Conservation (phyloP, 2,888 invertebrate genomes). For the Drosophila robusta region DNA sequence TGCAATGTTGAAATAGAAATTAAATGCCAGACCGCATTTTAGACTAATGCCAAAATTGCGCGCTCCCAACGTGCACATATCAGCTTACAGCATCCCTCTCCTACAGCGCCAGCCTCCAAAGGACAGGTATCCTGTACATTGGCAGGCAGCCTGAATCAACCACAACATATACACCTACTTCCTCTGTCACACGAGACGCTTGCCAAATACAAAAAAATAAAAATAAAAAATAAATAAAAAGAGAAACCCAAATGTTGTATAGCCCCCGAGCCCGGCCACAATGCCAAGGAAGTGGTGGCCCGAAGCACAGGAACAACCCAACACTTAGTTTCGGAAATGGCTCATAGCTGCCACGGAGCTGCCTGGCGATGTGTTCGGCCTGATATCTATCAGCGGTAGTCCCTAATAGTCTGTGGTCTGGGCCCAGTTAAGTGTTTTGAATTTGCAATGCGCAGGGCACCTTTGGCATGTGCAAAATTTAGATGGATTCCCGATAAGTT, state of each 20-base stretch:
- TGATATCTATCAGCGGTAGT: constrained; percentile 35
- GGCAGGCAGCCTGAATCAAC: constrained; percentile 77
- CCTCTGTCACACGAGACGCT: constrained; percentile 77
- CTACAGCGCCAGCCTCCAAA: constrained; percentile 1
- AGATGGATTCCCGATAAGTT: constrained; percentile 66
- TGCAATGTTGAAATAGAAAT: constrained; percentile 76
- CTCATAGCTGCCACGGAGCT: constrained; percentile 38
- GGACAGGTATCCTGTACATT: constrained; percentile 40
- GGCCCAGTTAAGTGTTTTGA: constrained; percentile 51
- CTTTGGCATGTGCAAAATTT: constrained; percentile 44
- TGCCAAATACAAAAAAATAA: constrained; percentile 51
- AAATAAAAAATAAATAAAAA: constrained; percentile 28
- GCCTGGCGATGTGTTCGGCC: constrained; percentile 28
- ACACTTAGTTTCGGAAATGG: constrained; percentile 68
- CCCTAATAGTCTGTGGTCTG: constrained; percentile 42
- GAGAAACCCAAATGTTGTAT: constrained; percentile 18
- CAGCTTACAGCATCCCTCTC: constrained; percentile 67
- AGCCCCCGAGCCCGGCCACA: constrained; percentile 51
- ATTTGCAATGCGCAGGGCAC: constrained; percentile 63
- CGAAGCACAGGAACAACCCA: constrained; percentile 57
- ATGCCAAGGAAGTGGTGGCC: constrained; percentile 68
- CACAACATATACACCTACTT: constrained; percentile 85
- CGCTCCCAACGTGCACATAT: constrained; percentile 60
- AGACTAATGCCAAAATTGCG: constrained; percentile 74
- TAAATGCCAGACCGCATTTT: constrained; percentile 80